Evolutionary conservation across 1,140 invertebrate species (phyloP), one percentile per base, ranked within the genome.

Genomic region (Neodiprion lecontei): DNA sequence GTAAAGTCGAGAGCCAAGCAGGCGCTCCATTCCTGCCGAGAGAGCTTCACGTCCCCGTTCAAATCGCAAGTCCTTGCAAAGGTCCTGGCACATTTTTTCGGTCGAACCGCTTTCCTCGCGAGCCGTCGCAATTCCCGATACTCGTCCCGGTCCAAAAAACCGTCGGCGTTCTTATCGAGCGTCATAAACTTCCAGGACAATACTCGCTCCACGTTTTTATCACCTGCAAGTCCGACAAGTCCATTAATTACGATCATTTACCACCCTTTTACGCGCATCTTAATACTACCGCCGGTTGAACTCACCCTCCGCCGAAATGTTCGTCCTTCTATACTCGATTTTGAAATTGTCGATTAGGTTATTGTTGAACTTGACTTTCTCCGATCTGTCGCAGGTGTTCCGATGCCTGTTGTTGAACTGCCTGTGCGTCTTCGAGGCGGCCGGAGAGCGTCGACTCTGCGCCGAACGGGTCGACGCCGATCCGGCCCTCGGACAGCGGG

Each of bases 111-210:
- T 87, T 96, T 95, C 83, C 94, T 95, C 1, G 97, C 94, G 47
- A 97, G 90, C 76, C 93, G 90, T 73, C 93, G 91, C 7, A 98
- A 88, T 74, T 94, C 94, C 77, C 92, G 90, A 80, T 96, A 95
- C 84, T 98, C 97, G 50, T 91, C 90, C 78, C 92, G 92, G 80
- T 95, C 93, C 70, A 98, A 86, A 67, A 89, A 88, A 40, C 91
- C 90, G 86, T 97, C 95, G 12, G 89, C 89, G 86, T 98, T 93
- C 48, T 86, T 86, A 87, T 98, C 96, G 80, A 98, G 88, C 67
- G 93, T 90, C 1, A 89, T 85, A 81, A 98, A 98, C 85, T 98
- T 98, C 97, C 97, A 98, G 67, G 94, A 92, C 9, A 96, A 82
- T 0, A 95, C 94, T 1, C 83, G 82, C 48, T 86, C 85, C 9